Base-by-base conservation (phyloP, 1,140 invertebrate species). In the Chironomus striatipennis region DNA sequence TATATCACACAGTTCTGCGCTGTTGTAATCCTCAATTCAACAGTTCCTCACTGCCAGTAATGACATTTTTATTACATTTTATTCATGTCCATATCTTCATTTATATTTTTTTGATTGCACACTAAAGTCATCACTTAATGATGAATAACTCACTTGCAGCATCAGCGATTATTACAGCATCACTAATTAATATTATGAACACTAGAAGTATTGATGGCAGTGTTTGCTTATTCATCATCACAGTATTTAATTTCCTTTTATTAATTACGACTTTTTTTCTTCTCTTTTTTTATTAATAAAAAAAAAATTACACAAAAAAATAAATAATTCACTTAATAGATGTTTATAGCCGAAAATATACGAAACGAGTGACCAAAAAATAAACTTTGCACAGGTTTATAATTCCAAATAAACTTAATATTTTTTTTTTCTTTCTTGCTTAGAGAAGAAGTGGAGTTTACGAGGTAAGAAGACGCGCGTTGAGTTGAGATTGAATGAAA, bases 361-460 rank as follows among this genome's bases (percentile, higher is more conserved):
- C n/a, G 65, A 70, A 17, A 70, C 65, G 65, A 70, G 17, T 70
- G 65, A 70, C 65, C 65, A 70, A 12, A 18, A 70, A 70, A n/a
- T 70, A 21, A 70, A 70, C 17, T 70, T 21, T 70, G 65, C 65
- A 70, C 65, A 70, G 65, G 65, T 70, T 70, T 70, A 70, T 70
- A 70, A 70, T 70, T 70, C 65, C 17, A 70, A 70, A 57, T 57
- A 57, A 57, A 57, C 12, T 34, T 34, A 34, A 34, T 34, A 34
- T 57, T 57, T 57, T 57, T 57, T 57, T n/a, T n/a, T 57, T n/a
- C n/a, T n/a, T n/a, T n/a, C n/a, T n/a, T n/a, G n/a, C 47, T 57
- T n/a, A 57, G 47, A 57, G 47, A 57, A 57, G 47, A 57, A 47
- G 43, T 47, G 47, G 4, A 12, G 12, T n/a, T 57, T 15, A 15